These are phyloP conservation scores for Diplazon laetatorius DNA, from an alignment of 2,888 invertebrate species.

Conservation along the genomic window DNA sequence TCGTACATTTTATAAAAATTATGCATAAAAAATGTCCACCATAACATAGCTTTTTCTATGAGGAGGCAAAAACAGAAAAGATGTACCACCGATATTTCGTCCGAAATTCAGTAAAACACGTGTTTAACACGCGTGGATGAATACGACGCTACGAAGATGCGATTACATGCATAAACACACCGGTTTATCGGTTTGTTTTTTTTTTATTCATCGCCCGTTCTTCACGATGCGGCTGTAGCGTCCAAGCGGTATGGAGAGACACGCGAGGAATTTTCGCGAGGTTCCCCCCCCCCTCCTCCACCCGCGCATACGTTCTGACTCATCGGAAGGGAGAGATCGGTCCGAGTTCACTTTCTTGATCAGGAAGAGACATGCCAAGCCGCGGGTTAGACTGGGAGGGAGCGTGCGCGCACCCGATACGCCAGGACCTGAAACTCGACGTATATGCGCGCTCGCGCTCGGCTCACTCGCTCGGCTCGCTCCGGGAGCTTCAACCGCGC, in stretches of 20 bases:
- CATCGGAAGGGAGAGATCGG: conserved; percentile 37
- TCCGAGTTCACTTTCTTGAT: conserved; percentile 25
- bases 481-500: conserved; percentile 21
- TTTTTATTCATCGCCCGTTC: conserved; percentile 23
- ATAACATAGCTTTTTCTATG: too few species aligned
- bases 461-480: conserved; percentile 20
- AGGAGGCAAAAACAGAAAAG: neutral
- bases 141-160: conserved; percentile 42
- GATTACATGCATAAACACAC: conserved; percentile 57
- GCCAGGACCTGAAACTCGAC: conserved; percentile 13
- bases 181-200: too few species aligned
- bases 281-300: too few species aligned
- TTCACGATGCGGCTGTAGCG: conserved; percentile 47
- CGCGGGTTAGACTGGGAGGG: conserved; percentile 25
- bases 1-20: too few species aligned
- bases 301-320: conserved; percentile 34
- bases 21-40: too few species aligned
- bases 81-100: conserved; percentile 30
- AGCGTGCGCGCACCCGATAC: conserved; percentile 57
- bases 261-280: conserved; percentile 49
- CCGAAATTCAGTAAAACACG: conserved; percentile 43
- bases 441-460: conserved; percentile 14
- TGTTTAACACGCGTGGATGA: conserved; percentile 50
- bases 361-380: conserved; percentile 33
- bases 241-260: conserved; percentile 35